These are phyloP conservation scores for Rhinichthys osculus DNA, from an alignment of 2,797 vertebrate species.

Conservation along the genomic window DNA sequence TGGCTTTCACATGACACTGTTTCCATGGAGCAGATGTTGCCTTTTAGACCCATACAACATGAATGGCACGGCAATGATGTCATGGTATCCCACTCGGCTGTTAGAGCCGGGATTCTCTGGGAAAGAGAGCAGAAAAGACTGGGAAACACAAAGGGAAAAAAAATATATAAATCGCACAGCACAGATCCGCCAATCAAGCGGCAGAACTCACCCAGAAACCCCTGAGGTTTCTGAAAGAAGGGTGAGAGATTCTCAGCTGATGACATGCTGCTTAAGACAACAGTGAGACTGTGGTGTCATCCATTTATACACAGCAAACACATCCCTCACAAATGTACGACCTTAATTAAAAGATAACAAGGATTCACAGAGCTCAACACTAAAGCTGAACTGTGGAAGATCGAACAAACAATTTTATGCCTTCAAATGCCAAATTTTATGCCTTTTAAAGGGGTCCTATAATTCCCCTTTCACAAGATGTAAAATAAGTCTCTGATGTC, in stretches of 20 bases:
- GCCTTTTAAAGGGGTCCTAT: too few relatives aligned
- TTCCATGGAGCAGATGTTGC: slow-evolving; percentile 62
- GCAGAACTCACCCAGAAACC: slow-evolving; percentile 30
- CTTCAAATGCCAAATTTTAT: background rate
- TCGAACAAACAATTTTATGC: background rate
- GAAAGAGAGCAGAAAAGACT: slow-evolving; percentile 45
- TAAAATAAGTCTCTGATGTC: too few relatives aligned
- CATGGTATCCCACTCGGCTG: slow-evolving; percentile 59
- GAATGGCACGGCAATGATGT: slow-evolving; percentile 65
- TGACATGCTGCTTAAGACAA: slow-evolving; percentile 54
- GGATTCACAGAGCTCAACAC: slow-evolving; percentile 20
- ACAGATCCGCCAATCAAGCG: slow-evolving; percentile 59
- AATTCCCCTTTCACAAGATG: too few relatives aligned
- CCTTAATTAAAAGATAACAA: slow-evolving; percentile 58
- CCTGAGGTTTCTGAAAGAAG: slow-evolving; percentile 30
- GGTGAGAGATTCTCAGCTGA: slow-evolving; percentile 57
- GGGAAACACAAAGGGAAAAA: slow-evolving; percentile 27
- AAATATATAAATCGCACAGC: slow-evolving; percentile 49
- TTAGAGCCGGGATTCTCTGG: slow-evolving; percentile 59
- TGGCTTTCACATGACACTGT: slow-evolving; percentile 58
- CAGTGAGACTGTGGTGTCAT: slow-evolving; percentile 39
- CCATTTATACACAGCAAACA: slow-evolving; percentile 45
- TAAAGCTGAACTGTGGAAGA: slow-evolving; percentile 21
- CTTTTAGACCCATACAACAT: slow-evolving; percentile 58
- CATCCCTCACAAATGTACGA: slow-evolving; percentile 40